phyloP scores from a whole-genome alignment of 2,797 vertebrate genomes.

The Sternarchorhynchus goeldii region DNA sequence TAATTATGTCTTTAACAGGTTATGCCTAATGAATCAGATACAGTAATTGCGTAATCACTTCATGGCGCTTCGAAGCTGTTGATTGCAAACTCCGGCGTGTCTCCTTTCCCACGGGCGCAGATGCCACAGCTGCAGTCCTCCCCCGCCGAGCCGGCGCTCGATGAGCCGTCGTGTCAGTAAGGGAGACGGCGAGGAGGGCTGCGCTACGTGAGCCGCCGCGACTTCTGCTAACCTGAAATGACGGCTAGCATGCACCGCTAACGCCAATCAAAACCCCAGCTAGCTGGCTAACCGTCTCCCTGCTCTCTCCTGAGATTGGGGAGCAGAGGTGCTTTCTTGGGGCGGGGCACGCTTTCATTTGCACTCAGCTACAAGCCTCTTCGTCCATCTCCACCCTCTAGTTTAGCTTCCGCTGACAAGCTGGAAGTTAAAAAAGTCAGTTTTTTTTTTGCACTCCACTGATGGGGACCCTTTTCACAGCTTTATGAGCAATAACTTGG shows the following conservation, averaged over 20 bases:
- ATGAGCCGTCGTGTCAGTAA: constrained; percentile 27
- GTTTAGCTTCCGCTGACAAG: constrained; percentile 74
- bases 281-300: constrained; percentile 13
- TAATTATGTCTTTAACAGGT: constrained; percentile 50
- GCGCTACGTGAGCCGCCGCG: background rate
- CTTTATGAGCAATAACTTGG: background rate
- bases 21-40: constrained; percentile 52
- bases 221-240: constrained; percentile 12
- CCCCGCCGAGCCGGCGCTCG: constrained; percentile 40
- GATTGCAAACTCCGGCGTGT: constrained; percentile 47
- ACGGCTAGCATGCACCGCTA: constrained; percentile 25
- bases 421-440: constrained; percentile 53
- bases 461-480: background rate
- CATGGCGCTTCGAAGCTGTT: constrained; percentile 39
- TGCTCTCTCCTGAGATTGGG: constrained; percentile 6
- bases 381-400: constrained; percentile 48
- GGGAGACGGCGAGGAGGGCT: constrained; percentile 17
- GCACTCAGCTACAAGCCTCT: constrained; percentile 34
- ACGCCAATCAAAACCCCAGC: constrained; percentile 45
- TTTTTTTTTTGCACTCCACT: constrained; percentile 16
- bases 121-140: constrained; percentile 43
- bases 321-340: constrained; percentile 19
- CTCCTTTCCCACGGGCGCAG: constrained; percentile 37
- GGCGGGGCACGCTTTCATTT: constrained; percentile 29
- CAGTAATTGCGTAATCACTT: constrained; percentile 49